phyloP scores from a whole-genome alignment of 2,797 vertebrate genomes.

The Esox lucius region DNA sequence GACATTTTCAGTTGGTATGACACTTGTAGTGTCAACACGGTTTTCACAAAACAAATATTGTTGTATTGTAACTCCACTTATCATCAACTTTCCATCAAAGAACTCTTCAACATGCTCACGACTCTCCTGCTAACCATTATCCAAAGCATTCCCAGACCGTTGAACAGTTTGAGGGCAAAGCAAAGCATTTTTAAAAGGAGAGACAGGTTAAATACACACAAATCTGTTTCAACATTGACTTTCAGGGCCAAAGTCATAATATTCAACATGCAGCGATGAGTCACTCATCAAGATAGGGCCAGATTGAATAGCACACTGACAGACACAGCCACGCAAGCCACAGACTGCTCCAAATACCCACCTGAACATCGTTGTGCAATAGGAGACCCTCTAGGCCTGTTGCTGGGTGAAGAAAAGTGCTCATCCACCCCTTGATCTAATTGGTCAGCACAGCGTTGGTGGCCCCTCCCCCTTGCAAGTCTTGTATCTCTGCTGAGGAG shows the following conservation, averaged over 20 bases:
- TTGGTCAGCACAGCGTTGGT: conserved; percentile 50
- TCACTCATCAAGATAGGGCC: conserved; percentile 34
- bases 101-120: neutral
- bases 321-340: conserved; percentile 28
- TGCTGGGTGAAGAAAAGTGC: conserved; percentile 66
- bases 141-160: neutral
- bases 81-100: conserved; percentile 12
- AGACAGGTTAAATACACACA: neutral
- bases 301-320: conserved; percentile 33
- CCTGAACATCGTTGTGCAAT: conserved; percentile 58
- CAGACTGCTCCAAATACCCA: conserved; percentile 38
- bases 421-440: conserved; percentile 70
- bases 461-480: conserved; percentile 55
- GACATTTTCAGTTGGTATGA: conserved; percentile 47
- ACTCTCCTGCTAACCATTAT: neutral
- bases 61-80: conserved; percentile 11
- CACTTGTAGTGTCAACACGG: conserved; percentile 39
- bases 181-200: neutral
- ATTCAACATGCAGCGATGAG: conserved; percentile 37
- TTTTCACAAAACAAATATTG: conserved; percentile 37
- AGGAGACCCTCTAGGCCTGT: conserved; percentile 58
- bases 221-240: neutral
- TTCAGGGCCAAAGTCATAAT: conserved; percentile 10
- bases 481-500: conserved; percentile 48
- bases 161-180: neutral